Evolutionary conservation across 2,797 vertebrate species (phyloP), one percentile per base, ranked within the genome.

Genomic region (Sus cebifrons): DNA sequence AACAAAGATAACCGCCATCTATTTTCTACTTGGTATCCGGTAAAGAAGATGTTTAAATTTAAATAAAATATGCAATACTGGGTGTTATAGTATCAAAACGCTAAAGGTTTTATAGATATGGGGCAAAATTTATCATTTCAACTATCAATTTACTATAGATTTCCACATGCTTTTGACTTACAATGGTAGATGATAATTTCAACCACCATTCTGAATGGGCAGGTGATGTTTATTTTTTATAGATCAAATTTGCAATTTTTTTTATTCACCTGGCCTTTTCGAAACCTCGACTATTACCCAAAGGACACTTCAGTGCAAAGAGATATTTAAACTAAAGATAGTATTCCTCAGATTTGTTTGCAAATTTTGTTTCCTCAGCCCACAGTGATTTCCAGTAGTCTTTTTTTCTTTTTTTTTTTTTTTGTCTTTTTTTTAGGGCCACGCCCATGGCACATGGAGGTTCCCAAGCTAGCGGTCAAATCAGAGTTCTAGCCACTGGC

Each of bases 1-100:
- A 79, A 2, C 40, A 88, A 96, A 91, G 25, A 4, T 54, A 17
- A 90, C 86, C 85, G 20, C 20, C 29, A 68, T 14, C n/a, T 67
- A 62, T 56, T 96, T 84, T 2, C 9, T 36, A 36, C 36, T 36
- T 3, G 12, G 9, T 14, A 27, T 25, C 32, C 29, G 70, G 2
- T 86, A 77, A 87, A 62, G 52, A 60, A 44, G 44, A 77, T 65
- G 23, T 78, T 91, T 88, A 91, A 88, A 60, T 89, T 88, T 64
- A 90, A 92, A 81, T 74, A 78, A 91, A 86, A 54, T 64, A 70
- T 58, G 1, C 32, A 94, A 78, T 68, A 20, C 2, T 94, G 5
- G 8, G 32, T 65, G 11, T 77, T 54, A n/a, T 8, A 77, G 65
- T 20, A 85, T 81, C 27, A 86, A 52, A 90, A 82, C 44, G 91